Percentiles rank a stretch among this genome's conserved stretches.
phyloP scores from a whole-genome alignment of 2,888 invertebrate species.

The Lasioglossum calceatum region DNA sequence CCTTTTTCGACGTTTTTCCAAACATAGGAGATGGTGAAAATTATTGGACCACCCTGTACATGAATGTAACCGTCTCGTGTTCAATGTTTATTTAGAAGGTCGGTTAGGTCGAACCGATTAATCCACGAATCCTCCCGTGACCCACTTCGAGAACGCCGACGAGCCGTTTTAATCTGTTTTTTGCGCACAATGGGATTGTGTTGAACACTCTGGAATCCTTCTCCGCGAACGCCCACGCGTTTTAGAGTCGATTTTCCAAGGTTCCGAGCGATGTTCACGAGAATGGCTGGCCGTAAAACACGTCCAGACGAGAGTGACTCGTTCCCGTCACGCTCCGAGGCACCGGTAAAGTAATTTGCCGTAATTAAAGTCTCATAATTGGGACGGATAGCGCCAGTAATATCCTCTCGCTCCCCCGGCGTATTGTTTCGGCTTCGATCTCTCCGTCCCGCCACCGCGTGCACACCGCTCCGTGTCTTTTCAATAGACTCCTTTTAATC shows the following conservation, averaged over 20 bases:
- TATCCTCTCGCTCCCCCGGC: slow-evolving; percentile 3
- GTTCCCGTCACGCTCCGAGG: slow-evolving; percentile 48
- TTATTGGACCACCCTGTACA: too few relatives aligned
- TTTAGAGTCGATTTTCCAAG: not conserved
- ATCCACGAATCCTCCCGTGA: not conserved
- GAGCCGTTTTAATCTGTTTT: not conserved
- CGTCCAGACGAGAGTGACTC: slow-evolving; percentile 16
- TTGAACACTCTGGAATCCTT: not conserved
- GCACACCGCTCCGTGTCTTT: slow-evolving; percentile 30
- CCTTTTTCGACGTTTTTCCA: too few relatives aligned
- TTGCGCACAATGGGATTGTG: not conserved
- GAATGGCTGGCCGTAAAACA: slow-evolving; percentile 29
- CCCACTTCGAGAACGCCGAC: not conserved
- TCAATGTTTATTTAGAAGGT: too few relatives aligned
- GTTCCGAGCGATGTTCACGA: not conserved
- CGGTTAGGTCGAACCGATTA: not conserved
- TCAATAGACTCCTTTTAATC: slow-evolving; percentile 23
- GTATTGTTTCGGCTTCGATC: slow-evolving; percentile 23
- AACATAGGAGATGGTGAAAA: too few relatives aligned
- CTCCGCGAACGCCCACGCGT: not conserved
- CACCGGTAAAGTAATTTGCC: slow-evolving; percentile 64
- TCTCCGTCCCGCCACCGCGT: not conserved
- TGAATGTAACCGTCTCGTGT: too few relatives aligned
- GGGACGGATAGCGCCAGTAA: slow-evolving; percentile 63
- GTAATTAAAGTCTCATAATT: slow-evolving; percentile 72